Evolutionary conservation across 2,888 invertebrate species (phyloP), one percentile per base, ranked within the genome.

Genomic region (Steinernema scapterisci): DNA sequence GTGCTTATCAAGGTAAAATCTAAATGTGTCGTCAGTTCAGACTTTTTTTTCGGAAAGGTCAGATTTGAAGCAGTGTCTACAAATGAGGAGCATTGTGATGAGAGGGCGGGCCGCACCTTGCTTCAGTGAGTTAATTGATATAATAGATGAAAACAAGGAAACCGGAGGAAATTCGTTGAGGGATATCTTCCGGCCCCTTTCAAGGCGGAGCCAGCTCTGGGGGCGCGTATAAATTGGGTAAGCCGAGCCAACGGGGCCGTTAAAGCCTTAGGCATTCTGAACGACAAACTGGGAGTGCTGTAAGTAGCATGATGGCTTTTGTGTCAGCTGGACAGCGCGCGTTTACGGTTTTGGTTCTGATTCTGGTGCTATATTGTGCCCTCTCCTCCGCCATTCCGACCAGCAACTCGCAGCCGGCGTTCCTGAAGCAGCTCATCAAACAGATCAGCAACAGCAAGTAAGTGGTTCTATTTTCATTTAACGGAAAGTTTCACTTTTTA

Each of bases 221-320:
- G 63, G 27, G 31, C 63, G 63, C 63, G 16, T 63, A 52, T 63
- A 63, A 63, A 63, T 25, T 63, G 63, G 63, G 63, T 63, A 31
- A 63, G 31, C 16, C 63, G 38, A 63, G 25, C 63, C 63, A 31
- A 31, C 63, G 27, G 31, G 31, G 31, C 9, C 63, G 63, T 31
- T 38, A n/a, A 63, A 63, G 63, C 63, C 25, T 63, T 38, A 63
- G 63, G 38, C 63, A 63, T 16, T 63, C 31, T 38, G 16, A 31
- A 38, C 38, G 63, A 5, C 63, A 31, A 16, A 21, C n/a, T 63
- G 63, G 63, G 21, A 63, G 63, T 27, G 63, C 16, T 5, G 27
- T 38, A 63, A 38, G 16, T 7, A 63, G 11, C 21, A 52, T 38
- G 63, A 27, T 63, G 63, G 16, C 11, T 31, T 54, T 48, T 48